Evolutionary conservation across 2,888 invertebrate genomes (phyloP), one percentile per base, ranked within the genome.

Genomic region (Leucophenga montana): DNA sequence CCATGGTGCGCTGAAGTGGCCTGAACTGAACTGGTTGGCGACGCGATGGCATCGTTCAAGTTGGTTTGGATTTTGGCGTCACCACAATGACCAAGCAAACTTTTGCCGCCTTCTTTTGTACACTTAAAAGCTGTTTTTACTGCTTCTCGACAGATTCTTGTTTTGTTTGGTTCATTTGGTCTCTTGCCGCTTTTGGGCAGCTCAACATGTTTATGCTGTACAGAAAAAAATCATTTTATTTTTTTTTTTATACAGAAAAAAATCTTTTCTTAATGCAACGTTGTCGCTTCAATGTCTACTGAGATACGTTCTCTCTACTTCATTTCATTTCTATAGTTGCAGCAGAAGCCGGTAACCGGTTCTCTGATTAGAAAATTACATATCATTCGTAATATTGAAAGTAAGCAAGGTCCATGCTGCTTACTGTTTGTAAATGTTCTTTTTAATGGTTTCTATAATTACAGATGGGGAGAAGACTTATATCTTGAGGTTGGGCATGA

Each of bases 21-120:
- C 54, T 54, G 66, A 39, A 66, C 66, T 53, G 54, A 39, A 66
- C 66, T 53, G 54, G 33, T 31, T 53, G 66, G 66, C 64, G 64
- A 46, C 48, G 64, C 20, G 11, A 39, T 14, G 56, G 20, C 22
- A 22, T 56, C 8, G 56, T 56, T 22, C 18, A 22, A 9, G 14
- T 56, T 14, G 14, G 22, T 56, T 61, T 39, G 27, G 57, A 27
- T 27, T 56, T 56, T 39, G 61, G 18, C 39, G 61, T 39, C 20
- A 18, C 54, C 18, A 27, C 61, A 61, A 61, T 61, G 44, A 39
- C 44, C 61, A 61, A 20, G 61, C 44, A 61, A 39, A 61, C 39
- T 61, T 61, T 61, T 61, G 61, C 61, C 61, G 61, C 61, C 61
- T 61, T 39, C 39, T 39, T 20, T 61, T 61, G 16, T 39, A 27